phyloP scores from a whole-genome alignment of 2,888 invertebrate species.

The Macaria notata region DNA sequence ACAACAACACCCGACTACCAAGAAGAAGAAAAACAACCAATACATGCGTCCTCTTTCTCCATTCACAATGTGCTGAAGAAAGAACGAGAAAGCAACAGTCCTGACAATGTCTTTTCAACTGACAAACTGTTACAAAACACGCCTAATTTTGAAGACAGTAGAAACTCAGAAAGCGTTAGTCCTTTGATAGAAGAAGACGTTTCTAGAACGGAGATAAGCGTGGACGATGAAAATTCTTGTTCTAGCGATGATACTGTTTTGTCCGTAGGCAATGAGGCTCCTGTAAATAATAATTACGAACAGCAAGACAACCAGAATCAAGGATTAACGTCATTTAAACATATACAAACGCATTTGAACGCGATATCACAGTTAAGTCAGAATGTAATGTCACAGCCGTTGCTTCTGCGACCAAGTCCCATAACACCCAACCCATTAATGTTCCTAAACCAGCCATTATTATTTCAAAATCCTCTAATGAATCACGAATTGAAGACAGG shows the following conservation, averaged over 20 bases:
- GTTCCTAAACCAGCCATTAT: slow-evolving; percentile 74
- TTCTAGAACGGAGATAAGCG: slow-evolving; percentile 69
- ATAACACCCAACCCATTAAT: slow-evolving; percentile 76
- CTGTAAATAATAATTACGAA: slow-evolving; percentile 67
- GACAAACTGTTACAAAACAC: slow-evolving; percentile 74
- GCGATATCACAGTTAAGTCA: slow-evolving; percentile 86
- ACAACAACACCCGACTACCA: slow-evolving; percentile 68
- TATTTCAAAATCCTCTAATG: slow-evolving; percentile 71
- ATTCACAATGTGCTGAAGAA: slow-evolving; percentile 78
- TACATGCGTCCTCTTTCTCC: slow-evolving; percentile 70
- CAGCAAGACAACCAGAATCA: slow-evolving; percentile 41
- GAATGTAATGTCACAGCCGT: slow-evolving; percentile 69
- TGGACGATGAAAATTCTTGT: slow-evolving; percentile 84
- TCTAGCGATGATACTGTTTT: slow-evolving; percentile 90
- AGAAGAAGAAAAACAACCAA: slow-evolving; percentile 66
- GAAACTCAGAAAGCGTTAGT: slow-evolving; percentile 60
- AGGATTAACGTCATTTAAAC: slow-evolving; percentile 82
- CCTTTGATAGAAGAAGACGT: slow-evolving; percentile 67
- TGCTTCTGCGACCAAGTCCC: slow-evolving; percentile 71
- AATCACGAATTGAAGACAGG: slow-evolving; percentile 63
- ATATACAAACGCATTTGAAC: slow-evolving; percentile 86
- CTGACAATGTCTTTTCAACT: slow-evolving; percentile 76
- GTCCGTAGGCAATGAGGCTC: slow-evolving; percentile 90
- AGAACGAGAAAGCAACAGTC: slow-evolving; percentile 71
- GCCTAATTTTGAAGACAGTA: slow-evolving; percentile 44